A percentile compares a stretch with the other conserved stretches of the same genome.
These are phyloP conservation scores for Megalopta genalis DNA, from an alignment of 1,140 invertebrate genomes.

Conservation along the genomic window DNA sequence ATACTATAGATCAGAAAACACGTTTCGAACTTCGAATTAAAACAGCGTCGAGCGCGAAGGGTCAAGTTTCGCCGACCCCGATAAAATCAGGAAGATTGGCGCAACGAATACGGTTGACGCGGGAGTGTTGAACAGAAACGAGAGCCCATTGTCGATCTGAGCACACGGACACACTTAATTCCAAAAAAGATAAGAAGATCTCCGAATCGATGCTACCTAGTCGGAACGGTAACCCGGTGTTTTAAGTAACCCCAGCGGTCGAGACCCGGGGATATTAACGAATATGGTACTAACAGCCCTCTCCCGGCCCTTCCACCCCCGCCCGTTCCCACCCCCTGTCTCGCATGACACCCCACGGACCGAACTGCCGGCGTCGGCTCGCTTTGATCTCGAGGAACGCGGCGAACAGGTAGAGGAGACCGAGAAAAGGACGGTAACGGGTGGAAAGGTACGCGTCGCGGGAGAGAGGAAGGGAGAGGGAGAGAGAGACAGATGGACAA, in stretches of 20 bases:
- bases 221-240: background rate
- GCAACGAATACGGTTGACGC: no score
- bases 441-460: background rate
- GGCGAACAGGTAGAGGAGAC: conserved; percentile 69
- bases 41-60: no score
- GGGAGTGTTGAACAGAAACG: no score
- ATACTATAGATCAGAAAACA: no score
- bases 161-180: background rate
- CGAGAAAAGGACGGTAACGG: conserved; percentile 40
- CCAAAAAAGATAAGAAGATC: background rate
- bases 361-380: conserved; percentile 68
- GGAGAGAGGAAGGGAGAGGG: background rate
- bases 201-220: background rate
- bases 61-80: no score
- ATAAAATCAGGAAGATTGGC: no score
- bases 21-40: no score
- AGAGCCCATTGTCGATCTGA: background rate
- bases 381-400: conserved; percentile 71
- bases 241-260: conserved; percentile 69
- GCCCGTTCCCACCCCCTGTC: conserved; percentile 58
- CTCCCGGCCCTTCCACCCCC: conserved; percentile 26
- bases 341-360: conserved; percentile 74
- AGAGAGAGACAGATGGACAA: conserved; percentile 20
- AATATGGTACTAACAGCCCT: conserved; percentile 68
- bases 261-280: conserved; percentile 64